Evolutionary conservation across 2,797 vertebrate genomes (phyloP).

Genomic region (Delichon dasypus): DNA sequence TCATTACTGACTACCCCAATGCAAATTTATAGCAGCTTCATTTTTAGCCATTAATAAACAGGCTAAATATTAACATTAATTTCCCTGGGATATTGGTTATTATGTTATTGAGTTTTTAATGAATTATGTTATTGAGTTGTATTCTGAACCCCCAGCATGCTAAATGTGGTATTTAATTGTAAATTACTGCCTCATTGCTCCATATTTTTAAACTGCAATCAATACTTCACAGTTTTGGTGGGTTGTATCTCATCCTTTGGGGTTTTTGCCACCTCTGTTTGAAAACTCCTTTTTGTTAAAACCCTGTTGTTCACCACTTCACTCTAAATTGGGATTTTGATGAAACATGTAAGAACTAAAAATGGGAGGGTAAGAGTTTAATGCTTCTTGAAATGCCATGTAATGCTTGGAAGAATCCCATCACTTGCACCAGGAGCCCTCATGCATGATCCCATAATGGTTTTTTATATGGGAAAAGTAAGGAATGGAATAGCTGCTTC

Average conservation of each 20-base stretch:
- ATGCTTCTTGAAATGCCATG: neutral
- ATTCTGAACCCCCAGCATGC: neutral
- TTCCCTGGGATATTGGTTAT: neutral
- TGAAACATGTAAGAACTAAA: neutral
- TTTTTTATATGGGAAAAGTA: neutral
- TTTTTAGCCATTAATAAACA: slow-evolving; percentile 42
- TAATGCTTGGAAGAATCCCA: neutral
- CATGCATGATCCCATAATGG: neutral
- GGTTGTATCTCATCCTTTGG: accelerated
- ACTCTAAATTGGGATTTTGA: neutral
- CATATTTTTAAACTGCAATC: neutral
- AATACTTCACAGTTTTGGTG: neutral
- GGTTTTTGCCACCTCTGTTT: neutral
- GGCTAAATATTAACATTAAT: slow-evolving; percentile 14
- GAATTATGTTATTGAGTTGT: slow-evolving; percentile 35
- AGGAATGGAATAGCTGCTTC: neutral
- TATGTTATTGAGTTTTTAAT: slow-evolving; percentile 36
- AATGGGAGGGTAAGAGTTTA: neutral
- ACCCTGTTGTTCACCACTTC: neutral
- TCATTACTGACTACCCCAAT: neutral
- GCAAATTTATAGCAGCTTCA: neutral
- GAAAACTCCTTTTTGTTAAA: neutral
- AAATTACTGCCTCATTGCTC: neutral
- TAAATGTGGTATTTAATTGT: slow-evolving; percentile 17
- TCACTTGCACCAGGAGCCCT: neutral